Evolutionary conservation across 2,113 vertebrate species (phyloP).

Genomic region (Lanius collurio): DNA sequence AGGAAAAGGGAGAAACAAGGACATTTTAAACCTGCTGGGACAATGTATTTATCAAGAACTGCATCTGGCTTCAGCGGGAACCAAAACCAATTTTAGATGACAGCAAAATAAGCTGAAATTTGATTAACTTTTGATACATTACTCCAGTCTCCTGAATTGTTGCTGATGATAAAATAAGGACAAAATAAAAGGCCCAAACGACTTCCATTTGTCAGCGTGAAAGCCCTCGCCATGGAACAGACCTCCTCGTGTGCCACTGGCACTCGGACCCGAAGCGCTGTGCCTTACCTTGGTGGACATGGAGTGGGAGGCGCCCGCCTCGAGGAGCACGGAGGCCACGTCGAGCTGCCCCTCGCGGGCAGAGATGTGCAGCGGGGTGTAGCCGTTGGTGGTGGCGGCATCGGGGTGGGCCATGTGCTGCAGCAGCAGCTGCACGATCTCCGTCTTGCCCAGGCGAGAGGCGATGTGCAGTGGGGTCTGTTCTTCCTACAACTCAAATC

Average conservation of each 20-base stretch:
- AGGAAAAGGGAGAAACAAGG: neutral
- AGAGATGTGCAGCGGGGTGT: slow-evolving; percentile 94
- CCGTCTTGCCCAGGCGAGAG: slow-evolving; percentile 94
- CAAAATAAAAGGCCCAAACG: neutral
- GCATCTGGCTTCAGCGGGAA: neutral
- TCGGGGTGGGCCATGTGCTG: slow-evolving; percentile 98
- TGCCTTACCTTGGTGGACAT: slow-evolving; percentile 89
- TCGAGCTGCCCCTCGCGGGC: slow-evolving; percentile 95
- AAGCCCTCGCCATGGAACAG: fast-evolving
- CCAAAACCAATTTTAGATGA: neutral
- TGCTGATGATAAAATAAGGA: neutral
- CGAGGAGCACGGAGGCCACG: slow-evolving; percentile 89
- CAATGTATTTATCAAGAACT: fast-evolving
- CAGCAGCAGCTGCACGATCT: slow-evolving; percentile 94
- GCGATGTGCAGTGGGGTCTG: slow-evolving; percentile 98
- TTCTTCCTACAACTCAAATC: slow-evolving; percentile 87
- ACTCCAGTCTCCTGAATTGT: neutral
- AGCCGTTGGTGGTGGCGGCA: slow-evolving; percentile 91
- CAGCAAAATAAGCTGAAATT: neutral
- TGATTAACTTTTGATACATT: neutral
- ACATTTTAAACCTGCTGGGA: neutral
- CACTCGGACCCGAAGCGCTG: fast-evolving
- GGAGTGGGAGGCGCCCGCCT: slow-evolving; percentile 93
- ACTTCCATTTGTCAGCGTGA: neutral
- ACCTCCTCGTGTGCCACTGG: fast-evolving